Base-by-base conservation (phyloP, 2,888 invertebrate species). In the Caenorhabditis afra region DNA sequence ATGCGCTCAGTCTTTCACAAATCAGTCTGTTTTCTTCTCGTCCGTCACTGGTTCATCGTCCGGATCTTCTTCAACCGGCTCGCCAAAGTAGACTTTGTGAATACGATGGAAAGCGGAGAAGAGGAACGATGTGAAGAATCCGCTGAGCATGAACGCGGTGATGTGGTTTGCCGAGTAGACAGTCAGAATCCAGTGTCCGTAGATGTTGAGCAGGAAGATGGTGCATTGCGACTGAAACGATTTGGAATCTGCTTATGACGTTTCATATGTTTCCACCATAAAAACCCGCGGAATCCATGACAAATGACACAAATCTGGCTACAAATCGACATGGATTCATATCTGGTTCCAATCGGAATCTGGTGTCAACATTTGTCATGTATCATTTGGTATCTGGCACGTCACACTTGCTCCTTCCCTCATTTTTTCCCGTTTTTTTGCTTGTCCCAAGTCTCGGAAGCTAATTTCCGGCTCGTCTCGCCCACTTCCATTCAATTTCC, bases 81-180 rank as follows among this genome's bases (percentile, higher is more conserved):
- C 37, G n/a, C 44, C 74, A 52, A 70, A 74, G 59, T 81, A 84
- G 18, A 73, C 59, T 12, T 81, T 82, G 62, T 84, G 79, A 37
- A 77, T 75, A 7, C 85, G 66, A 58, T 81, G 84, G 65, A 77
- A 86, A 5, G 77, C 77, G 2, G 86, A 86, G 67, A 88, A 84
- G 18, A 88, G 80, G 81, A 88, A 87, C 18, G 88, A 86, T 68
- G 87, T 83, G 84, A 87, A 88, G 80, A 89, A 88, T 37, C 87
- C 86, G 23, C 86, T 81, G 75, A 89, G 79, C 84, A 89, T 87
- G 83, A 90, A 88, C 10, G 87, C 87, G 3, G 85, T 84, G 52
- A 86, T 86, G 68, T 86, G 86, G 49, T 86, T 86, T 16, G 86
- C 76, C 1, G 83, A 82, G 70, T 84, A 86, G n/a, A 85, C 74